Evolutionary conservation across 2,888 invertebrate genomes (phyloP).

Genomic region (Leucophenga maculata): DNA sequence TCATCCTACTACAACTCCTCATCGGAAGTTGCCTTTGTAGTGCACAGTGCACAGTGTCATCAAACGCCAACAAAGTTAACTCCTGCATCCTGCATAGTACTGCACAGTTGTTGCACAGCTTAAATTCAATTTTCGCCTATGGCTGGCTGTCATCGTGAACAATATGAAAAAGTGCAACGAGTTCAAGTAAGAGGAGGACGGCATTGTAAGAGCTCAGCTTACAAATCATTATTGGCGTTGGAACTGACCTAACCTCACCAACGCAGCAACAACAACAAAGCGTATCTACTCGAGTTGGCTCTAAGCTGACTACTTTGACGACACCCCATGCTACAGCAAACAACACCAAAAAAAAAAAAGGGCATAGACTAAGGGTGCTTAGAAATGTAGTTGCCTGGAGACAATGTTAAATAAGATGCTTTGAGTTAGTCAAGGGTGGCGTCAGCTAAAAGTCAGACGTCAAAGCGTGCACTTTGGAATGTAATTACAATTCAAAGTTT

Average conservation of each 20-base stretch:
- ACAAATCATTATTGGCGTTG: conserved; percentile 24
- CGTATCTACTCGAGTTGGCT: no score
- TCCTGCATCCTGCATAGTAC: no score
- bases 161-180: no score
- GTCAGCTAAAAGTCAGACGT: neutral
- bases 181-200: neutral
- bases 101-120: conserved; percentile 1
- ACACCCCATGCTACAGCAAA: neutral
- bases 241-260: neutral
- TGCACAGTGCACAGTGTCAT: no score
- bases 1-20: no score
- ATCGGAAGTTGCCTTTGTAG: no score
- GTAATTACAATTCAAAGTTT: neutral
- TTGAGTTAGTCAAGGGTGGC: neutral
- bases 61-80: no score
- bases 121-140: conserved; percentile 26
- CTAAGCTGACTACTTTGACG: neutral
- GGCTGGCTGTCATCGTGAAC: neutral
- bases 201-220: neutral
- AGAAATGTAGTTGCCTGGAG: neutral
- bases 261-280: neutral
- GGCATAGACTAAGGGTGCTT: neutral
- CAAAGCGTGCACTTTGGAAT: neutral
- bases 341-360: neutral
- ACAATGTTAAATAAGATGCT: neutral